Conservation (phyloP, 1,140 invertebrate genomes). For the Melipona quadrifasciata region DNA sequence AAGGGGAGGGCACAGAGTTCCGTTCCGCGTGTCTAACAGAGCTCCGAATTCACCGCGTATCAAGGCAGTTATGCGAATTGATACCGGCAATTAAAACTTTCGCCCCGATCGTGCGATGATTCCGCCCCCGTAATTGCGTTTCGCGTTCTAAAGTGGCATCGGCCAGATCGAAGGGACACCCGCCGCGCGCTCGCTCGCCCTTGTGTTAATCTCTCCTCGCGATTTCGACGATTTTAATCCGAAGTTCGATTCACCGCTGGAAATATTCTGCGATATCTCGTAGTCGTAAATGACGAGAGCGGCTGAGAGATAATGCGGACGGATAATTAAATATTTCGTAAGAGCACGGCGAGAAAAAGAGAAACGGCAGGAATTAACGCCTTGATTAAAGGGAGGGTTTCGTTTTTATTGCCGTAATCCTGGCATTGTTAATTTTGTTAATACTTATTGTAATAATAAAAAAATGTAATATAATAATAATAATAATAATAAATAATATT, state of each 20-base stretch:
- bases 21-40: slow-evolving; percentile 43
- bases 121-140: slow-evolving; percentile 44
- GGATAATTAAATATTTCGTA: not conserved
- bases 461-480: too few relatives aligned
- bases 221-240: not conserved
- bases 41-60: slow-evolving; percentile 48
- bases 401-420: not conserved
- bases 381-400: not conserved
- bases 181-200: too few relatives aligned
- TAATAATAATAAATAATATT: too few relatives aligned
- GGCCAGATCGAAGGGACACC: slow-evolving; percentile 7
- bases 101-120: slow-evolving; percentile 50
- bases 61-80: slow-evolving; percentile 63
- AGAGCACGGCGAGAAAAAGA: not conserved
- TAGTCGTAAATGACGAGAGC: not conserved
- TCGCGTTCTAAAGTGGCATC: slow-evolving; percentile 33
- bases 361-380: not conserved
- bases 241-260: not conserved
- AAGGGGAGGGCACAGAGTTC: not conserved
- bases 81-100: slow-evolving; percentile 68
- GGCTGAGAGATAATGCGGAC: not conserved
- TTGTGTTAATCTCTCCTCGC: not conserved
- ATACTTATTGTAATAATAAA: not conserved
- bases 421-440: not conserved
- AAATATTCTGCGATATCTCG: not conserved